phyloP scores from a whole-genome alignment of 2,797 vertebrate genomes.

The Melanotaenia trifasciata region DNA sequence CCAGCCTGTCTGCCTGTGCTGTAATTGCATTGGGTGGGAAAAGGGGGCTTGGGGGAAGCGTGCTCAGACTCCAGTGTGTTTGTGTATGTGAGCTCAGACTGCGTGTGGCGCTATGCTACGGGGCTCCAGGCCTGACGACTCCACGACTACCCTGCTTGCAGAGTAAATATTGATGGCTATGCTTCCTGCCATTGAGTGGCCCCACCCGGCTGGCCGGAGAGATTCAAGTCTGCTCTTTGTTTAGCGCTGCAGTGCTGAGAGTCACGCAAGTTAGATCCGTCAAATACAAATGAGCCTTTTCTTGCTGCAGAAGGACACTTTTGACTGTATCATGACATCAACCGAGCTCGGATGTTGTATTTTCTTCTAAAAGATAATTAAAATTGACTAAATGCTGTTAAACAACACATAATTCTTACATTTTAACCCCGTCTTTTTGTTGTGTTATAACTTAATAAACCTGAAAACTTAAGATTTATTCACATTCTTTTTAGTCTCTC shows the following conservation, averaged over 20 bases:
- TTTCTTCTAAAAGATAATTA: neutral
- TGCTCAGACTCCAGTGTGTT: constrained; percentile 57
- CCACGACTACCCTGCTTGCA: constrained; percentile 71
- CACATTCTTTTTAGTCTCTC: neutral
- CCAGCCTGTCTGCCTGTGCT: constrained; percentile 84
- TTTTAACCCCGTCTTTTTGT: neutral
- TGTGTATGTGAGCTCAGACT: constrained; percentile 58
- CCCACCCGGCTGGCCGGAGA: constrained; percentile 76
- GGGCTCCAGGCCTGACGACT: constrained; percentile 72
- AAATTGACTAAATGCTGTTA: neutral
- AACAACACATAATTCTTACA: neutral
- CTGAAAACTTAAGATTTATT: neutral
- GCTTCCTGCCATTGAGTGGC: constrained; percentile 87
- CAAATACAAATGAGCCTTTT: constrained; percentile 1
- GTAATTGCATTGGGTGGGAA: constrained; percentile 82
- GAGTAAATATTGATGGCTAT: constrained; percentile 89
- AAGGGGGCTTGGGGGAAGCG: constrained; percentile 68
- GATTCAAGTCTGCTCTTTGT: constrained; percentile 81
- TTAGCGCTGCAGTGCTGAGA: constrained; percentile 68
- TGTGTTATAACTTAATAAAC: neutral
- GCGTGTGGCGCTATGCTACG: constrained; percentile 53
- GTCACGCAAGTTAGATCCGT: constrained; percentile 70
- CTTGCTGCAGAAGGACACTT: neutral
- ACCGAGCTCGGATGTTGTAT: neutral
- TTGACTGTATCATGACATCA: neutral